Conservation (phyloP, 2,888 invertebrate genomes). For the Neocrepidodera transversa region DNA sequence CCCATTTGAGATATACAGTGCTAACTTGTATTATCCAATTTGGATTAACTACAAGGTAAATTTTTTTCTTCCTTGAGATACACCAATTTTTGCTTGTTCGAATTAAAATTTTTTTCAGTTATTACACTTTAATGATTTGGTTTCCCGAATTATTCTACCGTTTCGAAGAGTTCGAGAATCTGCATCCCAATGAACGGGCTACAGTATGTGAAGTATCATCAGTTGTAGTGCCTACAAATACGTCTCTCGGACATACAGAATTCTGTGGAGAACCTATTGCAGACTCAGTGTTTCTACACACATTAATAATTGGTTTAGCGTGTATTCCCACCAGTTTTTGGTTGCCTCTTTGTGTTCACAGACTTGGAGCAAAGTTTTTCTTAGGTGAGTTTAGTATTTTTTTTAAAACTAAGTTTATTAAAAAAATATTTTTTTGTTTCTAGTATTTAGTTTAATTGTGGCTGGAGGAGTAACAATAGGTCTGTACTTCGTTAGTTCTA, state of each 20-base stretch:
- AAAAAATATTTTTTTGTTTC: slow-evolving; percentile 40
- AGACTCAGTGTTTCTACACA: slow-evolving; percentile 75
- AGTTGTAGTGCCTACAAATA: slow-evolving; percentile 62
- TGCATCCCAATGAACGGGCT: slow-evolving; percentile 71
- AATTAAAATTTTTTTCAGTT: slow-evolving; percentile 64
- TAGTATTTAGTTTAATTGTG: slow-evolving; percentile 78
- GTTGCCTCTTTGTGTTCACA: slow-evolving; percentile 80
- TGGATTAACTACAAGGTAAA: slow-evolving; percentile 77
- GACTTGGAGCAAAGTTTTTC: slow-evolving; percentile 82
- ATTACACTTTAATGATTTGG: slow-evolving; percentile 92
- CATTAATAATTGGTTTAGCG: slow-evolving; percentile 79
- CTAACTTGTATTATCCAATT: slow-evolving; percentile 84
- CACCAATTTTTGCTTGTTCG: background rate
- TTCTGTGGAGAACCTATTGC: slow-evolving; percentile 72
- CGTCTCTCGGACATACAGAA: slow-evolving; percentile 58
- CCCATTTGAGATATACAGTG: slow-evolving; percentile 76
- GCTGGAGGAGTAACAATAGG: slow-evolving; percentile 77
- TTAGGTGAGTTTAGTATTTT: slow-evolving; percentile 67
- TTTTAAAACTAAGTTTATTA: no score
- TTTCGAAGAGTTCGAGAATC: slow-evolving; percentile 76
- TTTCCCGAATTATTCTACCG: slow-evolving; percentile 88
- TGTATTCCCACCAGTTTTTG: slow-evolving; percentile 83
- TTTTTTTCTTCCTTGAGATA: background rate
- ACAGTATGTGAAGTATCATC: slow-evolving; percentile 81
- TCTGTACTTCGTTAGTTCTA: slow-evolving; percentile 76